Conservation (phyloP, 2,888 invertebrate species). For the Cynaeus angustus region DNA sequence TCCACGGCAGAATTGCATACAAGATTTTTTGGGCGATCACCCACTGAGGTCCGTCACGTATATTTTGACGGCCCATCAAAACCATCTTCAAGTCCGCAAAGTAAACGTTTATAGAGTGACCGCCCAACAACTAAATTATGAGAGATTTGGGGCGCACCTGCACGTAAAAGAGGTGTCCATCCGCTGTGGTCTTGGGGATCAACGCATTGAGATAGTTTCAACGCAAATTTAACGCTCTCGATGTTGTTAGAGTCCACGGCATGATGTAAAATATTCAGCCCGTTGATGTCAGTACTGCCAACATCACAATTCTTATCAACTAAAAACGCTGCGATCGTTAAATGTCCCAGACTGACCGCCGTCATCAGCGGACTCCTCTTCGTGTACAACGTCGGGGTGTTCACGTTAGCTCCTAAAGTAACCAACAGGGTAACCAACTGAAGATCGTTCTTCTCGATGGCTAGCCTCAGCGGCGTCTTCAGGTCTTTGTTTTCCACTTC, state of each 20-base stretch:
- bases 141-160: slow-evolving; percentile 65
- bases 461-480: slow-evolving; percentile 74
- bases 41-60: too few species aligned
- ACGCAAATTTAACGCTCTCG: slow-evolving; percentile 65
- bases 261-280: slow-evolving; percentile 73
- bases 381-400: slow-evolving; percentile 67
- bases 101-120: too few species aligned
- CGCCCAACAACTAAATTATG: too few species aligned
- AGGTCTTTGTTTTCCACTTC: slow-evolving; percentile 72
- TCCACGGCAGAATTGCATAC: too few species aligned
- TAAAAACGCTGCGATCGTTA: slow-evolving; percentile 69
- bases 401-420: slow-evolving; percentile 72
- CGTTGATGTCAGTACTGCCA: slow-evolving; percentile 71
- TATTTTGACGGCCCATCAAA: too few species aligned
- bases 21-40: too few species aligned
- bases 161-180: slow-evolving; percentile 76
- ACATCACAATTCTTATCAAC: slow-evolving; percentile 73
- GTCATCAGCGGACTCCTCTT: slow-evolving; percentile 73
- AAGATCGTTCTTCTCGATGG: slow-evolving; percentile 71
- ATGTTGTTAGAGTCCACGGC: slow-evolving; percentile 73
- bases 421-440: slow-evolving; percentile 72
- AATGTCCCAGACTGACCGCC: slow-evolving; percentile 69
- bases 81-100: too few species aligned
- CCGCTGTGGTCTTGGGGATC: slow-evolving; percentile 70
- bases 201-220: slow-evolving; percentile 70